Conservation (phyloP, 2,113 vertebrate genomes). For the Cryptotis parvus region DNA sequence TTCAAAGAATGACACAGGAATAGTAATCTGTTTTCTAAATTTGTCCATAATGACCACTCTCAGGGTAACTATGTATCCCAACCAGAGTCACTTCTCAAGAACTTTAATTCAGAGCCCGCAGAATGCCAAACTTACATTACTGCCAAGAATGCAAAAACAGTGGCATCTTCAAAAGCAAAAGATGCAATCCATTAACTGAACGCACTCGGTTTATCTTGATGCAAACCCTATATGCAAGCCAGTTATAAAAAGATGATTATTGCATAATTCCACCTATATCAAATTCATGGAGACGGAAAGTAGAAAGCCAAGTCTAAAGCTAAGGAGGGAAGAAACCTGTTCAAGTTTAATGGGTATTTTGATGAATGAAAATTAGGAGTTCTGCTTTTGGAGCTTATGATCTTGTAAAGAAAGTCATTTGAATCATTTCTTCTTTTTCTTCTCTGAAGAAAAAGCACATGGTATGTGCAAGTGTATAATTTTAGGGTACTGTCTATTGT, state of each 20-base stretch:
- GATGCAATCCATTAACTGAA: not conserved
- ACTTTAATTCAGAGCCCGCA: slow-evolving; percentile 23
- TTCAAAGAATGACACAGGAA: not conserved
- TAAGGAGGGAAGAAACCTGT: not conserved
- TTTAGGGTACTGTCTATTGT: too few species aligned
- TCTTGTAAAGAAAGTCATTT: too few species aligned
- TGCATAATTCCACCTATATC: not conserved
- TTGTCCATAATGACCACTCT: not conserved
- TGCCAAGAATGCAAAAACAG: not conserved
- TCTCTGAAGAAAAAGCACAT: too few species aligned
- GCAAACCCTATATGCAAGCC: not conserved
- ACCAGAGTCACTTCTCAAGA: not conserved
- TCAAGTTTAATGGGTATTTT: not conserved
- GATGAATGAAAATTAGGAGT: not conserved
- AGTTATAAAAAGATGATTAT: not conserved
- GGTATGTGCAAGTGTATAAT: too few species aligned
- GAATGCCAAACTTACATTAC: not conserved
- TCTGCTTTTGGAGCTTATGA: too few species aligned
- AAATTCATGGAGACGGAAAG: not conserved
- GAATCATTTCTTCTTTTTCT: too few species aligned
- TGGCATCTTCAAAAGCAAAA: slow-evolving; percentile 20
- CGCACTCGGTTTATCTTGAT: not conserved
- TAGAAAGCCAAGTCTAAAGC: not conserved
- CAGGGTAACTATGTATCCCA: not conserved
- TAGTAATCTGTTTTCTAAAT: not conserved